Conservation (phyloP, 1,140 invertebrate species). For the Brachionus angularis region DNA sequence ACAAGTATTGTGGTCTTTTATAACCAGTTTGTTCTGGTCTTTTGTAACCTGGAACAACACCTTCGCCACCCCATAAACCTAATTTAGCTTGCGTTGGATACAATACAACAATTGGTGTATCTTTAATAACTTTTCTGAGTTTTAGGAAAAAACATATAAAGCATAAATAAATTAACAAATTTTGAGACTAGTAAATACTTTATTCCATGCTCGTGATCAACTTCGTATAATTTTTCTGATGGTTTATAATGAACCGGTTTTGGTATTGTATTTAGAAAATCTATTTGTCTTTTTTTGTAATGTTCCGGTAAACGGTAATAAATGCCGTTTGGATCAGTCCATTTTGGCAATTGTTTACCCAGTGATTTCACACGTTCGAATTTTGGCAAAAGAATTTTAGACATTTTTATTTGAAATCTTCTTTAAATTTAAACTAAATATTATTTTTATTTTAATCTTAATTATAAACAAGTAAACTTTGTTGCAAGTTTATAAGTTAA, state of each 20-base stretch:
- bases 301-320: conserved; percentile 42
- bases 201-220: conserved; percentile 36
- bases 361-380: conserved; percentile 25
- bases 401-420: not conserved
- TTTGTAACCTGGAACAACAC: conserved; percentile 80
- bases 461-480: no score
- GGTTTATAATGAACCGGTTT: conserved; percentile 42
- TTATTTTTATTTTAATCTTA: not conserved
- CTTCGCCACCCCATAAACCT: conserved; percentile 94
- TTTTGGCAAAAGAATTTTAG: conserved; percentile 34
- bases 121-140: conserved; percentile 12
- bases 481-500: no score
- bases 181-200: no score
- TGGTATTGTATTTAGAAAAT: conserved; percentile 33
- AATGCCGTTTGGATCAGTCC: conserved; percentile 32
- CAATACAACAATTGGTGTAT: conserved; percentile 65
- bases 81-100: conserved; percentile 74
- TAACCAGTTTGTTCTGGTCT: conserved; percentile 39
- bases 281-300: conserved; percentile 32
- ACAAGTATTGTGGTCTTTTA: conserved; percentile 43
- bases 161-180: no score
- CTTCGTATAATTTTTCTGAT: conserved; percentile 31
- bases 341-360: conserved; percentile 25
- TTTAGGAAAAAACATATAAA: not conserved
- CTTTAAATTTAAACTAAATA: not conserved